phyloP scores from a whole-genome alignment of 2,113 vertebrate genomes.

The Mesitornis unicolor region DNA sequence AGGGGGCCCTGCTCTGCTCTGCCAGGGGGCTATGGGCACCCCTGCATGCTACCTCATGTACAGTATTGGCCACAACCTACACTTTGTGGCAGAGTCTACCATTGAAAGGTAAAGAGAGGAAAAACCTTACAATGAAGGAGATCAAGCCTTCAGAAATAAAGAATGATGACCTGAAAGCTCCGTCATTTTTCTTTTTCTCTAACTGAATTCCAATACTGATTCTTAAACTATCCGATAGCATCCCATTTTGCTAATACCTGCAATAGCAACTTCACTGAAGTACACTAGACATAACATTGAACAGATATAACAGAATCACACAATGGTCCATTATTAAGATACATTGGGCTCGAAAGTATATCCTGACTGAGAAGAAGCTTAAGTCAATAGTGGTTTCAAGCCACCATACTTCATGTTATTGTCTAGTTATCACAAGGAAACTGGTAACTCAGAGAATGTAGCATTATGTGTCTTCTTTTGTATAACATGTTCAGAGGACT shows the following conservation, averaged over 20 bases:
- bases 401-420: background rate
- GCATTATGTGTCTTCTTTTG: background rate
- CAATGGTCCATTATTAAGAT: constrained; percentile 29
- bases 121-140: background rate
- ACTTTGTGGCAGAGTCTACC: background rate
- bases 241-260: background rate
- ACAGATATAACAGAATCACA: background rate
- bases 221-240: background rate
- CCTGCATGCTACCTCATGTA: fast-evolving
- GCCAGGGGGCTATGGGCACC: background rate
- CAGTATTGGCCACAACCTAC: fast-evolving
- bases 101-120: background rate
- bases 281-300: background rate
- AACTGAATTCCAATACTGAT: background rate
- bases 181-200: background rate
- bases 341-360: background rate
- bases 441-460: background rate
- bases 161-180: background rate
- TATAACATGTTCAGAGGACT: background rate
- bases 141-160: background rate
- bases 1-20: background rate
- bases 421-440: background rate
- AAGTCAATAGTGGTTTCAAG: constrained; percentile 31
- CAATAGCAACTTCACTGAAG: constrained; percentile 45
- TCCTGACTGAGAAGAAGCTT: constrained; percentile 20